Conservation (phyloP, 2,113 vertebrate genomes). For the Paradisaea rubra region DNA sequence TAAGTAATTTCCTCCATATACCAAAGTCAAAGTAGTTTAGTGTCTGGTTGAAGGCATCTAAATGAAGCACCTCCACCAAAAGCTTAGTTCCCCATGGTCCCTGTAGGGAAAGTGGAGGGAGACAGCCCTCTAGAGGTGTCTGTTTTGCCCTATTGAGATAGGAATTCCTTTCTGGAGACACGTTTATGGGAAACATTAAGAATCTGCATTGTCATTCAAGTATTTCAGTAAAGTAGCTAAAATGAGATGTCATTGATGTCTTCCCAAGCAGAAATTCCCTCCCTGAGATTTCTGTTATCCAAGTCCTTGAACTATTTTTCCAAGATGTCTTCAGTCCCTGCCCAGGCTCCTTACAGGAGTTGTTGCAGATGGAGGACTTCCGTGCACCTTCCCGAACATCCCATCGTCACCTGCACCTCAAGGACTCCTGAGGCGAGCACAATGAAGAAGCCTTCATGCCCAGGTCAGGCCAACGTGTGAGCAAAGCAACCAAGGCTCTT, state of each 20-base stretch:
- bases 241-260: neutral
- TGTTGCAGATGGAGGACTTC: neutral
- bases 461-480: neutral
- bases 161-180: neutral
- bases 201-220: neutral
- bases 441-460: neutral
- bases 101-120: neutral
- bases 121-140: conserved; percentile 27
- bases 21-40: neutral
- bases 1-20: neutral
- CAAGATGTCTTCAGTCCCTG: neutral
- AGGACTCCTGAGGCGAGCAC: neutral
- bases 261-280: neutral
- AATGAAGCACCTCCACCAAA: neutral
- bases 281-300: neutral
- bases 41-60: neutral
- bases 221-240: neutral
- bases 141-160: neutral
- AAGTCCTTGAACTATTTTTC: neutral
- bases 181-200: neutral
- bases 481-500: neutral
- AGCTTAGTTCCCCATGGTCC: neutral
- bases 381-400: neutral
- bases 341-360: neutral
- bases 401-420: fast-evolving